Evolutionary conservation across 2,888 invertebrate genomes (phyloP).

Genomic region (Cataglyphis albicans): DNA sequence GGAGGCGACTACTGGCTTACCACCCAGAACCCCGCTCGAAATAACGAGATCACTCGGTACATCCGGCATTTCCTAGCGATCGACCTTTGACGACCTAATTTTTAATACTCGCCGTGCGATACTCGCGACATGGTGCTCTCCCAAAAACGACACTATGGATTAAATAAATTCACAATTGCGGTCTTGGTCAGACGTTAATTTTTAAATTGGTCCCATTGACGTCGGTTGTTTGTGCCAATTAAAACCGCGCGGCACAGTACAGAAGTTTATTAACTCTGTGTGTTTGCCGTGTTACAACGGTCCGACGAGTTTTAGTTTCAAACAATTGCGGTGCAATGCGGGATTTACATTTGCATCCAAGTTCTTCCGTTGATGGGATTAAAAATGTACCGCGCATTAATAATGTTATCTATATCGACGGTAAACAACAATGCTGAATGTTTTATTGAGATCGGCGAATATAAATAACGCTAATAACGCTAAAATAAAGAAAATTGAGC

Average conservation of each 20-base stretch:
- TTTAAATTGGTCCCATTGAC: slow-evolving; percentile 38
- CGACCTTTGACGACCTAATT: slow-evolving; percentile 33
- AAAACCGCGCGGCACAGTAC: neutral
- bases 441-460: slow-evolving; percentile 8
- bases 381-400: neutral
- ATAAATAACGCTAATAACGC: neutral
- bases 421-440: slow-evolving; percentile 19
- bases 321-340: slow-evolving; percentile 24
- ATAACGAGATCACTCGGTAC: slow-evolving; percentile 38
- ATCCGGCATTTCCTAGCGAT: slow-evolving; percentile 11
- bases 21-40: slow-evolving; percentile 5
- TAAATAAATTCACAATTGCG: slow-evolving; percentile 30
- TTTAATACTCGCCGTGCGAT: slow-evolving; percentile 14
- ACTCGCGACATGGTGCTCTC: neutral
- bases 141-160: slow-evolving; percentile 16
- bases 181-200: slow-evolving; percentile 9
- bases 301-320: slow-evolving; percentile 24
- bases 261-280: slow-evolving; percentile 31
- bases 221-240: slow-evolving; percentile 30
- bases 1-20: slow-evolving; percentile 14
- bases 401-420: neutral
- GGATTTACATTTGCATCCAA: slow-evolving; percentile 23
- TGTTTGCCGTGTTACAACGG: slow-evolving; percentile 31
- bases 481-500: slow-evolving; percentile 13
- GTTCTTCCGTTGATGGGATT: neutral